Conservation (phyloP, 1,140 invertebrate genomes). For the Acromyrmex charruanus region DNA sequence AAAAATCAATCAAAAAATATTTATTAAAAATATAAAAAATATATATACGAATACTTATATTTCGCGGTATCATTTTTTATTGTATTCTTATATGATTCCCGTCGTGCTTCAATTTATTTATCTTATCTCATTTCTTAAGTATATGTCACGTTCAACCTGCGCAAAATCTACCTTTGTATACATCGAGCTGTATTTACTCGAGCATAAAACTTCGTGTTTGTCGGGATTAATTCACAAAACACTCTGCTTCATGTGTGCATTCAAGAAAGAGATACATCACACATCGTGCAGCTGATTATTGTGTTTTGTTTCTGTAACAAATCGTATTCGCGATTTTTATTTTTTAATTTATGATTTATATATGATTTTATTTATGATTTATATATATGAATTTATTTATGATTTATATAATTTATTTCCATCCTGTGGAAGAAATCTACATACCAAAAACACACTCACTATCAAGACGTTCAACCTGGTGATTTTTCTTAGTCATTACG, state of each 20-base stretch:
- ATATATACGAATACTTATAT: background rate
- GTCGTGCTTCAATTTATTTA: background rate
- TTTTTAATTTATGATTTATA: background rate
- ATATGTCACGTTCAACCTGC: background rate
- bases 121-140: constrained; percentile 8
- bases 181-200: background rate
- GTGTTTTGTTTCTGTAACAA: background rate
- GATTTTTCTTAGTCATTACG: constrained; percentile 22
- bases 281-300: background rate
- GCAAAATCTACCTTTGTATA: background rate
- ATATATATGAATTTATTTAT: too few relatives aligned
- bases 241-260: background rate
- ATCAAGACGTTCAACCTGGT: background rate
- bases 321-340: background rate
- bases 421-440: constrained; percentile 3
- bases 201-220: constrained; percentile 23
- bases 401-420: background rate
- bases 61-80: background rate
- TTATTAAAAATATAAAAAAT: background rate
- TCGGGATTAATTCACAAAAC: constrained; percentile 11
- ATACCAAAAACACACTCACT: background rate
- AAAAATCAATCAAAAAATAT: background rate
- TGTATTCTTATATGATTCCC: background rate
- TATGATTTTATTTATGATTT: too few relatives aligned
- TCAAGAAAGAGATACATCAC: background rate